Percentiles rank a stretch among this genome's conserved stretches.
Evolutionary conservation across 2,113 vertebrate genomes (phyloP).

Genomic region (Phalacrocorax brasilianus): DNA sequence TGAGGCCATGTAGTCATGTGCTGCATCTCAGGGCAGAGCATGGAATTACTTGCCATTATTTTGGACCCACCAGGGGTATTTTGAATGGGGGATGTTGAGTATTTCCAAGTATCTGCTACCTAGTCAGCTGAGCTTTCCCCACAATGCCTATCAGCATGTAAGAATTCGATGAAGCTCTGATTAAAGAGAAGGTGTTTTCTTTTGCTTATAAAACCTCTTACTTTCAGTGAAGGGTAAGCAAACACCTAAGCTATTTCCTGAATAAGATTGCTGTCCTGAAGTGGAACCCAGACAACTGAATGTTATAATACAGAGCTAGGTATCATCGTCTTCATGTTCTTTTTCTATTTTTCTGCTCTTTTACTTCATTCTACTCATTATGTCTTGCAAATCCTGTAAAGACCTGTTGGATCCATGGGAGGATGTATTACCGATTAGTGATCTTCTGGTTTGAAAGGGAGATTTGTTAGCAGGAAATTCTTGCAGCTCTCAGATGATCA

Average conservation of each 20-base stretch:
- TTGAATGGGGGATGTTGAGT: not conserved
- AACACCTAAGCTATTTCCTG: not conserved
- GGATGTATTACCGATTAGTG: not conserved
- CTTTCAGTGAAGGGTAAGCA: not conserved
- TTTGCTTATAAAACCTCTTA: not conserved
- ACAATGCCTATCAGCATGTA: not conserved
- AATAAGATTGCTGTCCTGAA: not conserved
- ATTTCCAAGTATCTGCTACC: not conserved
- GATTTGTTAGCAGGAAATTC: conserved; percentile 23
- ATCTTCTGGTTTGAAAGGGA: not conserved
- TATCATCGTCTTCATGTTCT: not conserved
- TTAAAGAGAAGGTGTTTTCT: not conserved
- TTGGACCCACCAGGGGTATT: not conserved
- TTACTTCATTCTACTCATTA: not conserved
- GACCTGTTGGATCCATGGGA: not conserved
- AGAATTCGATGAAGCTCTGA: not conserved
- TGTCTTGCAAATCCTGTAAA: not conserved
- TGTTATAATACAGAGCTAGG: not conserved
- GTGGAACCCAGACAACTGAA: not conserved
- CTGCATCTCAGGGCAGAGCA: not conserved
- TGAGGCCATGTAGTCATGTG: not conserved
- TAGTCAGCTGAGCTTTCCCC: not conserved
- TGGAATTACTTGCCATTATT: not conserved
- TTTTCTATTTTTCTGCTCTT: not conserved
- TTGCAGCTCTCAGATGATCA: not conserved